Evolutionary conservation across 2,113 vertebrate species (phyloP).

Genomic region (Talpa occidentalis): DNA sequence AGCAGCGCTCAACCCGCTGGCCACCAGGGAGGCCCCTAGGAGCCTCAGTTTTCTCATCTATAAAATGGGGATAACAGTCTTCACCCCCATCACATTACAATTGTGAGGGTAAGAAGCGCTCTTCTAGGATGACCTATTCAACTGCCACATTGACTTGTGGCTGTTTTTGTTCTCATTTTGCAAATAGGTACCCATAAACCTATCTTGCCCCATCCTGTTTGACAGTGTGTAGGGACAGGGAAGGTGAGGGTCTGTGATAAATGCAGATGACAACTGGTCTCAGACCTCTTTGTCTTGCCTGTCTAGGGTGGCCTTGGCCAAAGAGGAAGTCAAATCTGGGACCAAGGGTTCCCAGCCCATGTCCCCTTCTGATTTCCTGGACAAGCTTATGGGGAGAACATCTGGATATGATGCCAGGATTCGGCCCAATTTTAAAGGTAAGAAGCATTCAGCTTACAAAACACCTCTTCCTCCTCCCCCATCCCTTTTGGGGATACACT

Average conservation of each 20-base stretch:
- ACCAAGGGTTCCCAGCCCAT: slow-evolving; percentile 86
- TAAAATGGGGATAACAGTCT: slow-evolving; percentile 10
- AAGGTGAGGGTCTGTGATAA: slow-evolving; percentile 12
- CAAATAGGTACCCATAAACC: slow-evolving; percentile 3
- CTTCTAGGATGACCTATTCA: not conserved
- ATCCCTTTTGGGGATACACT: not conserved
- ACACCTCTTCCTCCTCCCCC: not conserved
- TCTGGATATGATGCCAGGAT: slow-evolving; percentile 97
- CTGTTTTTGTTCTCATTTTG: slow-evolving; percentile 42
- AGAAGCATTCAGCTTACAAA: slow-evolving; percentile 45
- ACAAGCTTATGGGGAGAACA: slow-evolving; percentile 96
- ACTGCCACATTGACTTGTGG: not conserved
- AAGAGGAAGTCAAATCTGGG: slow-evolving; percentile 92
- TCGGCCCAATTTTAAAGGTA: slow-evolving; percentile 98
- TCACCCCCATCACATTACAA: not conserved
- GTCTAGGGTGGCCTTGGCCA: slow-evolving; percentile 90
- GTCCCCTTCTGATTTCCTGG: slow-evolving; percentile 97
- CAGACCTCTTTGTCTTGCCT: slow-evolving; percentile 57
- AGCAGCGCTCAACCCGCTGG: too few relatives aligned
- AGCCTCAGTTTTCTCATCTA: slow-evolving; percentile 35
- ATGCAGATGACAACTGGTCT: slow-evolving; percentile 11
- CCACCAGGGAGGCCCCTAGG: too few relatives aligned
- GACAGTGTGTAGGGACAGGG: not conserved
- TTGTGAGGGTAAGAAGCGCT: slow-evolving; percentile 7
- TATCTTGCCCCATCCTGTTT: not conserved